Evolutionary conservation across 2,797 vertebrate genomes (phyloP), one percentile per base, ranked within the genome.

Genomic region (Periophthalmus magnuspinnatus): DNA sequence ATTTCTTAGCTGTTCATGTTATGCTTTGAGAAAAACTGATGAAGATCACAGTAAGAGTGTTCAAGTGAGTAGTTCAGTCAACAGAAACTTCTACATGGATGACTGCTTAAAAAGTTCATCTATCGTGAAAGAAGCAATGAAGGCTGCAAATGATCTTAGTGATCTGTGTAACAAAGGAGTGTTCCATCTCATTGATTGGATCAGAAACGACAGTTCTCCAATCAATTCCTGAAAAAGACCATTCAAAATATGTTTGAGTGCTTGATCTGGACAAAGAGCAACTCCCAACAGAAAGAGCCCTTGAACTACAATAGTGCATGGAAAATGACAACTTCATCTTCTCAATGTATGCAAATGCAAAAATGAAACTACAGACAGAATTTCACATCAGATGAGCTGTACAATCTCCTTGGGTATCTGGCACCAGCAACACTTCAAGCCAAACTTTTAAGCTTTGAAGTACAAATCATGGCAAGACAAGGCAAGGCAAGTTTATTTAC

Each of bases 281-380:
- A n/a, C n/a, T 77, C 1, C 71, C 60, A 22, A 3, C 50, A 0
- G 71, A 71, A 16, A 14, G 64, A 34, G 60, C 71, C 8, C 50
- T 76, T 1, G 71, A 69, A 16, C n/a, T 73, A 1, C 54, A 72
- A 24, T 73, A 77, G 59, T 58, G 69, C 21, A 38, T 58, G 1
- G 58, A 72, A 24, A 54, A 10, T 0, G 62, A 70, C 5, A 9
- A 32, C 10, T 78, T 76, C 54, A 74, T 41, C 24, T 79, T 79
- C 47, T 65, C 21, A 28, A 22, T 57, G 7, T 21, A 68, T 0
- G 0, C 17, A 0, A 64, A 66, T 13, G 6, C 16, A 3, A 36
- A 17, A 17, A 11, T 5, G 21, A 28, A n/a, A 28, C 28, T 28
- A 28, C 28, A n/a, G n/a, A n/a, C n/a, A 28, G 28, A 28, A 28